phyloP scores from a whole-genome alignment of 2,888 invertebrate species.

The Lithophane ornitopus region DNA sequence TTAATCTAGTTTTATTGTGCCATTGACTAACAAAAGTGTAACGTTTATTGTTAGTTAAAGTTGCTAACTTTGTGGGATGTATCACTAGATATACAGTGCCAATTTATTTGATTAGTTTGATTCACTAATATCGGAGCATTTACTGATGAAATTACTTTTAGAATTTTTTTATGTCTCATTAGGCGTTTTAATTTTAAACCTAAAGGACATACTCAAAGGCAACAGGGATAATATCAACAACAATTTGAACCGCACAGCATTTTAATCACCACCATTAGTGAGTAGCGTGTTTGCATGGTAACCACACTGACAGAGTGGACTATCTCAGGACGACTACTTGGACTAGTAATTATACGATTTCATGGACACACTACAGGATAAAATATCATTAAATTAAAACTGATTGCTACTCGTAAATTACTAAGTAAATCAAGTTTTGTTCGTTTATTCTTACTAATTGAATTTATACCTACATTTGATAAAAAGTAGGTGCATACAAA shows the following conservation, averaged over 20 bases:
- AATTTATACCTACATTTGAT: neutral
- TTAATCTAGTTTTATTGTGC: conserved; percentile 47
- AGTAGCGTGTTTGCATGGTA: neutral
- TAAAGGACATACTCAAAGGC: neutral
- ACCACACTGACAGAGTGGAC: neutral
- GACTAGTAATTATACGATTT: neutral
- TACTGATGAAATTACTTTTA: neutral
- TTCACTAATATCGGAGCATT: neutral
- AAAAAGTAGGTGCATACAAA: neutral
- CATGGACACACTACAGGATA: conserved; percentile 36
- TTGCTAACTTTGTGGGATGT: neutral
- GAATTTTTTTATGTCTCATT: neutral
- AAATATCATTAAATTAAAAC: conserved; percentile 20
- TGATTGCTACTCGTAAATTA: conserved; percentile 25
- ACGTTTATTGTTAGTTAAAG: neutral
- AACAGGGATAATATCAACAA: neutral
- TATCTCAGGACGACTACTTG: neutral
- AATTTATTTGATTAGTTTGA: neutral
- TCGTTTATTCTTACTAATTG: conserved; percentile 17
- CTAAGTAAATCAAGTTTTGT: conserved; percentile 5
- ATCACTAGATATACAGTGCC: neutral
- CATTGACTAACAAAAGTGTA: conserved; percentile 14
- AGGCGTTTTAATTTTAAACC: neutral
- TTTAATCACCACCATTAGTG: neutral
- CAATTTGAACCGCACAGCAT: neutral